Evolutionary conservation across 2,888 invertebrate species (phyloP).

Genomic region (Melinaea menophilus): DNA sequence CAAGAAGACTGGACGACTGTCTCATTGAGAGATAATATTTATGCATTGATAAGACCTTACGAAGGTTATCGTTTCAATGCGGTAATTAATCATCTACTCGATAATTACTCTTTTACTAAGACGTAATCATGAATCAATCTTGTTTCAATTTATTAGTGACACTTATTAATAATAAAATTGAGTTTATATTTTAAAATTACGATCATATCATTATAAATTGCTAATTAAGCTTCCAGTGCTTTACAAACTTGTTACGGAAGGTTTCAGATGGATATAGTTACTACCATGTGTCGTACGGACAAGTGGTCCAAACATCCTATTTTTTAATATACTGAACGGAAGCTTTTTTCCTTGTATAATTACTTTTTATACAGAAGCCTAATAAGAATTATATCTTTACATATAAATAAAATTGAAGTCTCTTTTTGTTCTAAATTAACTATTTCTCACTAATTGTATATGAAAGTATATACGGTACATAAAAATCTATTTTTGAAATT

Average conservation of each 20-base stretch:
- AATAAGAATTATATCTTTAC: neutral
- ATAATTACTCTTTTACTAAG: slow-evolving; percentile 3
- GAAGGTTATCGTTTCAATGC: neutral
- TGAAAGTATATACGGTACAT: too few relatives aligned
- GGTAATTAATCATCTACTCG: neutral
- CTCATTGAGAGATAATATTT: slow-evolving; percentile 3
- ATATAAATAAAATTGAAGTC: too few relatives aligned
- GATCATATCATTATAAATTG: too few relatives aligned
- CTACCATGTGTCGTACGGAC: neutral
- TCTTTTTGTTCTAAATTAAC: too few relatives aligned
- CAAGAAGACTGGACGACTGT: neutral
- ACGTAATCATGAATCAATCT: slow-evolving; percentile 2
- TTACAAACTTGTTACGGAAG: too few relatives aligned
- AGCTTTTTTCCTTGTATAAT: neutral
- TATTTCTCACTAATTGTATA: too few relatives aligned
- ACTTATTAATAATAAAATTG: neutral
- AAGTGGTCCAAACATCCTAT: slow-evolving; percentile 1
- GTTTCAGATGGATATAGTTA: too few relatives aligned
- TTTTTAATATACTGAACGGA: neutral
- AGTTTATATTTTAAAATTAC: neutral
- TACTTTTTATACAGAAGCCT: neutral
- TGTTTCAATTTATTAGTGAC: neutral
- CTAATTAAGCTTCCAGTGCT: too few relatives aligned
- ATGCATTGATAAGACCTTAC: slow-evolving; percentile 7
- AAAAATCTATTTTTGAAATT: too few relatives aligned